Evolutionary conservation across 1,140 invertebrate genomes (phyloP), one percentile per base, ranked within the genome.

Genomic region (Hyles euphorbiae): DNA sequence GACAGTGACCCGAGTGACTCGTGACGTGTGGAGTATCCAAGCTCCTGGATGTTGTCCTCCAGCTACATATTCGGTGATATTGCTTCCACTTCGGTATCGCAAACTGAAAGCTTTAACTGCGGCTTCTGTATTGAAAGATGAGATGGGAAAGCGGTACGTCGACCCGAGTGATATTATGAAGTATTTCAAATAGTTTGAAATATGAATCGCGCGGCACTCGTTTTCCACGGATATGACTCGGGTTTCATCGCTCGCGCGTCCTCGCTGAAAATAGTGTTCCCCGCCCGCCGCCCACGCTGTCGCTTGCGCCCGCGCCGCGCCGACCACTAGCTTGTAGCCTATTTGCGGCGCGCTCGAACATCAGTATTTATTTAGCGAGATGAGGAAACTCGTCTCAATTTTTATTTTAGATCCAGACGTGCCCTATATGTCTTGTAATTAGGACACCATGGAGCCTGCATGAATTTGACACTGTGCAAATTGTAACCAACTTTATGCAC

Each of bases 341-440:
- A 87, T 87, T 83, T 87, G 83, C 75, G 84, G 81, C 76, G 68
- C 71, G 70, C 74, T 54, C 68, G 68, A 70, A 68, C 72, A 73
- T 71, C 75, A 77, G 78, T 81, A 83, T 88, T 87, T 85, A 85
- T 88, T 87, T 84, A 84, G 81, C 78, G 65, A 78, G 77, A 81
- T 83, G 78, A 80, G 80, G 80, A 86, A 88, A 86, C 78, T 74
- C 63, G 74, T 67, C 74, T 76, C 71, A 76, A 67, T 73, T 81
- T 83, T 81, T 78, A 79, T 85, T 56, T 80, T 84, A 75, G 73
- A 72, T 60, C 57, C 66, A 70, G 68, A 76, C 73, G 63, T 83
- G 78, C 65, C 76, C 76, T 72, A 83, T 81, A 75, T 86, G 76
- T 77, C 60, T 53, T 65, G 56, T 73, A 87, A 84, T 83, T 76